Conservation (phyloP, 2,888 invertebrate species). For the Eumerus sabulonum region DNA sequence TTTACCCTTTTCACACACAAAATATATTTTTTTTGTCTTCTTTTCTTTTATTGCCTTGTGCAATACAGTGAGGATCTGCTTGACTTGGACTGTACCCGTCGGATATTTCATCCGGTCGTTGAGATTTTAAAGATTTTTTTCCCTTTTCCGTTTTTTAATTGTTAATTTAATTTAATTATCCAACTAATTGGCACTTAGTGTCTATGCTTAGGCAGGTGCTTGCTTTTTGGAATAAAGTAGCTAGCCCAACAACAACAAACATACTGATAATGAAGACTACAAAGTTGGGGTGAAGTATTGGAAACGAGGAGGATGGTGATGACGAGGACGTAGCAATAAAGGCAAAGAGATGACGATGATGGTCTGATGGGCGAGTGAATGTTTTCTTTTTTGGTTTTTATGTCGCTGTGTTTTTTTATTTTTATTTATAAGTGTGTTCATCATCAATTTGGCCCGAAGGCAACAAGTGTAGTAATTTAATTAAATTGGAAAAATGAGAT, state of each 20-base stretch:
- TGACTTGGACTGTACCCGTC: conserved; percentile 8
- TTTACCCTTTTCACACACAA: too few relatives aligned
- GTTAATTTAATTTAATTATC: conserved; percentile 66
- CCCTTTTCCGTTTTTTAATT: conserved; percentile 25
- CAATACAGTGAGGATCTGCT: too few relatives aligned
- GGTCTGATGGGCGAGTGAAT: conserved; percentile 48
- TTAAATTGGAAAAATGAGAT: conserved; percentile 50
- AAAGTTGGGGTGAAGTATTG: too few relatives aligned
- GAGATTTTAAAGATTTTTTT: conserved; percentile 30
- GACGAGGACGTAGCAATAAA: background rate
- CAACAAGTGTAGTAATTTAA: conserved; percentile 59
- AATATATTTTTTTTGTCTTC: too few relatives aligned
- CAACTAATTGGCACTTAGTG: conserved; percentile 65
- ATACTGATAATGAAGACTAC: too few relatives aligned
- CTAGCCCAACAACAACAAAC: background rate
- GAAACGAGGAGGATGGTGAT: background rate
- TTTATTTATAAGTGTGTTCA: conserved; percentile 45
- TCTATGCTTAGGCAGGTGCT: conserved; percentile 64
- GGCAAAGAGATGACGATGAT: conserved; percentile 30
- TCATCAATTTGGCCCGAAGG: conserved; percentile 38
- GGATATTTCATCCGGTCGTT: conserved; percentile 47
- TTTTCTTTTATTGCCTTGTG: too few relatives aligned
- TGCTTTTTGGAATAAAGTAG: conserved; percentile 13
- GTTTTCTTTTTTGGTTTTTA: conserved; percentile 14
- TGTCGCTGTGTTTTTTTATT: too few relatives aligned